A percentile compares a stretch with the other conserved stretches of the same genome.
phyloP scores from a whole-genome alignment of 2,888 invertebrate genomes.

The Chaetogeoica ovagalla region DNA sequence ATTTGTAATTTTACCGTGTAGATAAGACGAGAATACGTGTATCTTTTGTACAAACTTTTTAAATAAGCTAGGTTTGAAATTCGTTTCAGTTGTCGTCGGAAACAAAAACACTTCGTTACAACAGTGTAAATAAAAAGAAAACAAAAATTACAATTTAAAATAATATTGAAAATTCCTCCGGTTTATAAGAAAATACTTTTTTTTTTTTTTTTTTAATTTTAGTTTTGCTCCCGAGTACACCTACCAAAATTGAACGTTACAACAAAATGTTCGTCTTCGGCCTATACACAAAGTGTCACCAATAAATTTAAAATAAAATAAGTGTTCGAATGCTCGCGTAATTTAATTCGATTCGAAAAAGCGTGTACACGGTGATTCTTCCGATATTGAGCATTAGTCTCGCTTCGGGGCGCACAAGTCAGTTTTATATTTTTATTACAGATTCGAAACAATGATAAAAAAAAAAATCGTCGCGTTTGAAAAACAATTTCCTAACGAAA shows the following conservation, averaged over 20 bases:
- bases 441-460: background rate
- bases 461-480: background rate
- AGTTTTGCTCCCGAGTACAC: background rate
- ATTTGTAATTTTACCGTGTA: background rate
- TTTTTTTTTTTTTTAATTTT: background rate
- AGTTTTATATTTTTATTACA: background rate
- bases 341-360: background rate
- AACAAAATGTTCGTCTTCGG: background rate
- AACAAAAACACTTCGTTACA: constrained; percentile 5
- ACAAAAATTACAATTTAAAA: constrained; percentile 21
- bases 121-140: constrained; percentile 13
- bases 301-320: constrained; percentile 10
- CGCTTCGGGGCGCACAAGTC: background rate
- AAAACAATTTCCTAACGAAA: background rate
- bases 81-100: constrained; percentile 7
- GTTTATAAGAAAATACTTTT: background rate
- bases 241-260: background rate
- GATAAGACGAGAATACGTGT: background rate
- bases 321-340: background rate
- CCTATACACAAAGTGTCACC: background rate
- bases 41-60: constrained; percentile 30
- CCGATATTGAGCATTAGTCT: background rate
- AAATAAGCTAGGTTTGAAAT: constrained; percentile 17
- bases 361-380: background rate
- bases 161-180: background rate